Evolutionary conservation across 2,888 invertebrate species (phyloP), one percentile per base, ranked within the genome.

Genomic region (Villa cingulata): DNA sequence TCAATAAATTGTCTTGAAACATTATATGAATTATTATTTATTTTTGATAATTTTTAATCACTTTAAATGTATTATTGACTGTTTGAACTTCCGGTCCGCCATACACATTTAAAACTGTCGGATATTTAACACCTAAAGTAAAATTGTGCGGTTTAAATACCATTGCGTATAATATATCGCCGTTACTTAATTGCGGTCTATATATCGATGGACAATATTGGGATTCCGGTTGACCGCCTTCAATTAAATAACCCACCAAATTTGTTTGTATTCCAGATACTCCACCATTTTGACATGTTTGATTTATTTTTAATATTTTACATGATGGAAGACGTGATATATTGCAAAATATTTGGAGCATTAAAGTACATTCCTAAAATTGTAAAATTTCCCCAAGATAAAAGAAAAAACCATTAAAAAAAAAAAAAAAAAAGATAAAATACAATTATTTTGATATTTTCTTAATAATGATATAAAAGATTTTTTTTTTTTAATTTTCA

Each of bases 11-110:
- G 7, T 6, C 23, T n/a, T n/a, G n/a, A n/a, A n/a, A n/a, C n/a
- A n/a, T n/a, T n/a, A n/a, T n/a, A n/a, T n/a, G n/a, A n/a, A n/a
- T 27, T 27, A 27, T 27, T 27, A 6, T 27, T 27, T 27, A 6
- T 9, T 34, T 34, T 34, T 34, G 4, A 34, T 10, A 7, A 34
- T 7, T 12, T 15, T 34, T 34, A 63, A 10, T 66, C 61, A 89
- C 89, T 77, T 90, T 89, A 62, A 90, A 95, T 7, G 87, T 86
- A 70, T 98, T 97, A 46, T 89, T 88, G 51, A 98, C 97, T 37
- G 95, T 78, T 72, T 99, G 97, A 42, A 97, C 94, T 67, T 96
- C 95, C 0, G 98, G 98, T 0, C 98, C 98, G 3, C 95, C 98
- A 65, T 98, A 99, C 46, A 99, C 90, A 69, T 94, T 92, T 43